These are phyloP conservation scores for Gobio gobio DNA, from an alignment of 2,113 vertebrate genomes.

Conservation along the genomic window DNA sequence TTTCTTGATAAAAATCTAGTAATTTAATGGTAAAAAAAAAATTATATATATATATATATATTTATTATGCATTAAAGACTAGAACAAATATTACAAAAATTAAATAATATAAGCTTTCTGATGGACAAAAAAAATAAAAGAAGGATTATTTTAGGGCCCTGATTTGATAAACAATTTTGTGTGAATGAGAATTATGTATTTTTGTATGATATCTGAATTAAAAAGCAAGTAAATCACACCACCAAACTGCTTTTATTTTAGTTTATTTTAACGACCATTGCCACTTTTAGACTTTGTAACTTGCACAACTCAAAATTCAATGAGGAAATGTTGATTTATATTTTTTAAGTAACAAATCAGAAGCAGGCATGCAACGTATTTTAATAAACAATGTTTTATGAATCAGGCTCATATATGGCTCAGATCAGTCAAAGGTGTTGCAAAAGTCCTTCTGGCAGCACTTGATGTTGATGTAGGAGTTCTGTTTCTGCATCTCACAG, in stretches of 20 bases:
- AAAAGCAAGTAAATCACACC: not conserved
- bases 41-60: no score
- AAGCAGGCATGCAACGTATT: not conserved
- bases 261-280: not conserved
- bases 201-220: not conserved
- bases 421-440: slow-evolving; percentile 62
- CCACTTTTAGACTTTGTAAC: not conserved
- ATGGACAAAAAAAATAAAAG: no score
- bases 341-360: no score
- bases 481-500: slow-evolving; percentile 68
- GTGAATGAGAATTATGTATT: not conserved
- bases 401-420: no score
- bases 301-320: not conserved
- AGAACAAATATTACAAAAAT: no score
- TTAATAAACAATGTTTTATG: not conserved
- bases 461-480: slow-evolving; percentile 67
- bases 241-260: not conserved
- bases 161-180: not conserved
- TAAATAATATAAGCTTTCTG: no score
- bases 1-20: no score
- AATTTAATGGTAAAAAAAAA: no score
- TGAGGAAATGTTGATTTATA: not conserved
- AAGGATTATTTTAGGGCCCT: no score
- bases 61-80: no score
- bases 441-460: slow-evolving; percentile 73